These are phyloP conservation scores for Batillaria attramentaria DNA, from an alignment of 1,140 invertebrate species.

Conservation along the genomic window DNA sequence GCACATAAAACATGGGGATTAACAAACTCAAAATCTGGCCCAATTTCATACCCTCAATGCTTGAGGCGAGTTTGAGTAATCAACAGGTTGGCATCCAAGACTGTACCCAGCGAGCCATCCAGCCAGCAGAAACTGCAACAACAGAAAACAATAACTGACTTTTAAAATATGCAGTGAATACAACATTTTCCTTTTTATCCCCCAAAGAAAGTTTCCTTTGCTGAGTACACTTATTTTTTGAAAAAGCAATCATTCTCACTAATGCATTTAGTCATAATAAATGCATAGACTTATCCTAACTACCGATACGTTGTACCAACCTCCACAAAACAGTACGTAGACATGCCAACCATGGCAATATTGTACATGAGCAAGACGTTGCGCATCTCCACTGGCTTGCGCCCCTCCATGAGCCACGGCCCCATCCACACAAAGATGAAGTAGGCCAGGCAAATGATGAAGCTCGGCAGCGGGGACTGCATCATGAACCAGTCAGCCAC, in stretches of 20 bases:
- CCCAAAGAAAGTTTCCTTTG: neutral
- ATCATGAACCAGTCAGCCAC: conserved; percentile 74
- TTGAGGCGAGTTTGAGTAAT: conserved; percentile 84
- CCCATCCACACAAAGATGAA: conserved; percentile 70
- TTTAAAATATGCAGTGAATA: neutral
- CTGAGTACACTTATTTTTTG: no score
- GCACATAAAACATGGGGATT: no score
- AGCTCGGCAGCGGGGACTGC: conserved; percentile 71
- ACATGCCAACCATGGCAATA: conserved; percentile 70
- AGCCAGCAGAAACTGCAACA: conserved; percentile 80
- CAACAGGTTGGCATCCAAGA: conserved; percentile 90
- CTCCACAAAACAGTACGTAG: conserved; percentile 70
- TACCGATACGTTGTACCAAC: no score
- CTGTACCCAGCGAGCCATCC: conserved; percentile 86
- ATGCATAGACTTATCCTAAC: no score
- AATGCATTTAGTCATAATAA: conserved; percentile 6
- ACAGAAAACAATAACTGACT: neutral
- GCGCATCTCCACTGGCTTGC: conserved; percentile 70
- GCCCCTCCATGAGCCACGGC: conserved; percentile 71
- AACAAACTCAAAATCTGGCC: no score
- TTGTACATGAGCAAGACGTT: conserved; percentile 71
- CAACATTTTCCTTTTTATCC: neutral
- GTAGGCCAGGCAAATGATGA: conserved; percentile 72
- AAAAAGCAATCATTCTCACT: neutral
- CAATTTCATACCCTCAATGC: conserved; percentile 86